phyloP scores from a whole-genome alignment of 2,888 invertebrate species.

The Erannis defoliaria region DNA sequence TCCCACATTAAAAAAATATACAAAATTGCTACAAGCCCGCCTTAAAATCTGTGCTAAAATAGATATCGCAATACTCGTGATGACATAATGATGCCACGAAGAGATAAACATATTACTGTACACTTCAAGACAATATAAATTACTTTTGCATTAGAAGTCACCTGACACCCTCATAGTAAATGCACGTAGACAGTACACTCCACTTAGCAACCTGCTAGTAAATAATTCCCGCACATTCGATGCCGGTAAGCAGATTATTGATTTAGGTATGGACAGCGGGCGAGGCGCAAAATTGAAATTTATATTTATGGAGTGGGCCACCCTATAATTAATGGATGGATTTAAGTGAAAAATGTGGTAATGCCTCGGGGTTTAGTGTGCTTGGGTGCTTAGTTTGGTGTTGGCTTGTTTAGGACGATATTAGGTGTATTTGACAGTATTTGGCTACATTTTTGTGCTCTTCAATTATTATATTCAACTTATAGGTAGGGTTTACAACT shows the following conservation, averaged over 20 bases:
- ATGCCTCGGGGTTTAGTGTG: conserved; percentile 26
- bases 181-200: conserved; percentile 28
- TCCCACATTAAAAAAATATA: too few species aligned
- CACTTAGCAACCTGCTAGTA: conserved; percentile 44
- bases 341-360: conserved; percentile 46
- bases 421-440: background rate
- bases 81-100: too few species aligned
- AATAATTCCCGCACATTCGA: conserved; percentile 50
- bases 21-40: too few species aligned
- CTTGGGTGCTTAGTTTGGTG: conserved; percentile 16
- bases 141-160: background rate
- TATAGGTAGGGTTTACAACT: too few species aligned
- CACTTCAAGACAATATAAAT: too few species aligned
- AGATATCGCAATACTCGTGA: too few species aligned
- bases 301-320: conserved; percentile 45
- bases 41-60: too few species aligned
- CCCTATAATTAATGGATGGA: conserved; percentile 45
- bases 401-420: conserved; percentile 15
- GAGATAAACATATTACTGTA: too few species aligned
- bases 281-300: conserved; percentile 44
- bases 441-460: background rate
- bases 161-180: background rate
- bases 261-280: conserved; percentile 48
- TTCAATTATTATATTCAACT: too few species aligned
- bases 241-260: conserved; percentile 51